Conservation (phyloP, 2,888 invertebrate genomes). For the Heliconius erato region DNA sequence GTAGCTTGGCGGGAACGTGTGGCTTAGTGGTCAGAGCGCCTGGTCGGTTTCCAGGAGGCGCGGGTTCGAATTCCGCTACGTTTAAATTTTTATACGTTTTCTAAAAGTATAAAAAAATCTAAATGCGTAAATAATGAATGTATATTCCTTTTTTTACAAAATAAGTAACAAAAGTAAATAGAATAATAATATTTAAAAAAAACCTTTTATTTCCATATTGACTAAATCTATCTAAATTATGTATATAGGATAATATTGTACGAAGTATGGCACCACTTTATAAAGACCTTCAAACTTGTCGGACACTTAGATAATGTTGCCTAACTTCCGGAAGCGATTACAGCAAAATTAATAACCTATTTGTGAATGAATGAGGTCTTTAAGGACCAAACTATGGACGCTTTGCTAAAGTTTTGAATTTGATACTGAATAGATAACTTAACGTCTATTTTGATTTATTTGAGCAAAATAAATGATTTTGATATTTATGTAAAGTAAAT, state of each 20-base stretch:
- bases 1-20: too few relatives aligned
- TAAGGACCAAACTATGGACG: slow-evolving; percentile 16
- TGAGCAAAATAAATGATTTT: not conserved
- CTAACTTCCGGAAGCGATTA: slow-evolving; percentile 25
- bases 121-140: too few relatives aligned
- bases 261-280: not conserved
- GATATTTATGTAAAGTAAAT: not conserved
- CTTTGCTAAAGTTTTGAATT: slow-evolving; percentile 5
- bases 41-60: too few relatives aligned
- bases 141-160: too few relatives aligned
- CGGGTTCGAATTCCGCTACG: too few relatives aligned
- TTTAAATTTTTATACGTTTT: too few relatives aligned
- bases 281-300: not conserved
- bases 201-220: too few relatives aligned
- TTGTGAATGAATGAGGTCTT: slow-evolving; percentile 23
- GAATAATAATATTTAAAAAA: too few relatives aligned
- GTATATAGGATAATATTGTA: not conserved
- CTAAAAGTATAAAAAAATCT: too few relatives aligned
- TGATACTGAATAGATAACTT: slow-evolving; percentile 10
- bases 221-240: not conserved
- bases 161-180: too few relatives aligned
- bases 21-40: too few relatives aligned
- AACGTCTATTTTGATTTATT: not conserved
- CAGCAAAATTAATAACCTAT: slow-evolving; percentile 31
- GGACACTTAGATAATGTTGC: slow-evolving; percentile 18